Percentiles rank a stretch among this genome's conserved stretches.
phyloP scores from a whole-genome alignment of 2,888 invertebrate genomes.

The Aproaerema taeniolella region DNA sequence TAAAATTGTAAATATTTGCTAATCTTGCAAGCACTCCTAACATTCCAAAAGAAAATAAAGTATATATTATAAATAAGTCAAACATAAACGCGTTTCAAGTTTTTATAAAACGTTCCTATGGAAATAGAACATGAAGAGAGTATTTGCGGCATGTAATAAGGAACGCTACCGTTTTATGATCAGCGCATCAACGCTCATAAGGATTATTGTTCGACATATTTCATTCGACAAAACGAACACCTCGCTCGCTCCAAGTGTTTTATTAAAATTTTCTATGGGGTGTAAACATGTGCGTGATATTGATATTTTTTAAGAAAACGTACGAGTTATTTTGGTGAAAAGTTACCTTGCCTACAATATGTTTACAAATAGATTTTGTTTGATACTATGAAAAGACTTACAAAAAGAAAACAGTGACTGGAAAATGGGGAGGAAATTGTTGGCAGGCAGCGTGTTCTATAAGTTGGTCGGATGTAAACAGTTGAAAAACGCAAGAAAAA shows the following conservation, averaged over 20 bases:
- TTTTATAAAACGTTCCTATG: background rate
- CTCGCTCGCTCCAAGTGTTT: slow-evolving; percentile 35
- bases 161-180: slow-evolving; percentile 20
- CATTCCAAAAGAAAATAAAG: too few relatives aligned
- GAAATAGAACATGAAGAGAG: background rate
- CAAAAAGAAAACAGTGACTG: too few relatives aligned
- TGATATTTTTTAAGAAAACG: slow-evolving; percentile 18
- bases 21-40: too few relatives aligned
- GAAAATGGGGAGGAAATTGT: slow-evolving; percentile 1
- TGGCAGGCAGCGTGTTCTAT: slow-evolving; percentile 6
- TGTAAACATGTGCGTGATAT: slow-evolving; percentile 35
- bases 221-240: slow-evolving; percentile 35
- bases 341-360: too few relatives aligned
- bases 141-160: slow-evolving; percentile 21
- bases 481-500: slow-evolving; percentile 17
- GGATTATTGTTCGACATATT: slow-evolving; percentile 44
- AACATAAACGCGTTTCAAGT: background rate
- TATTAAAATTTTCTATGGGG: slow-evolving; percentile 47
- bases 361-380: too few relatives aligned
- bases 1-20: too few relatives aligned
- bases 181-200: slow-evolving; percentile 29
- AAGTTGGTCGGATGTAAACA: slow-evolving; percentile 14
- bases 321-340: too few relatives aligned
- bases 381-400: too few relatives aligned
- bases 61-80: too few relatives aligned